These are phyloP conservation scores for Ceratotherium simum DNA, from an alignment of 2,113 vertebrate genomes.

Conservation along the genomic window DNA sequence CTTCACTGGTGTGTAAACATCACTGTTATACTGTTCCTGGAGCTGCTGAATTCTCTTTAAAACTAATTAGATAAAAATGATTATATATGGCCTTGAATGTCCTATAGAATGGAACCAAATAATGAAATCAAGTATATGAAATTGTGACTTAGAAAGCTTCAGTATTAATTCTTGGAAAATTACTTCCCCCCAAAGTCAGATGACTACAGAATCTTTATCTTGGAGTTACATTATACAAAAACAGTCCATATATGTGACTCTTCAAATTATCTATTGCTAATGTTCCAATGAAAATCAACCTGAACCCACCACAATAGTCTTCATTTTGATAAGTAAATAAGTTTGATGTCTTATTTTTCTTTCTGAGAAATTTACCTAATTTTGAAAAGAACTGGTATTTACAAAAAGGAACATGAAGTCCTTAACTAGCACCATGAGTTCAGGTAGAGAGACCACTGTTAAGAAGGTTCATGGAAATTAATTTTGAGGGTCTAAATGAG, in stretches of 20 bases:
- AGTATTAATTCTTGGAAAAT: conserved; percentile 2
- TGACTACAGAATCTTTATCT: neutral
- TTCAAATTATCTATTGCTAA: neutral
- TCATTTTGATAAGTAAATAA: conserved; percentile 8
- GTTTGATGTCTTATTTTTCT: neutral
- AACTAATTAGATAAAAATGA: conserved; percentile 19
- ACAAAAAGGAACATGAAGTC: neutral
- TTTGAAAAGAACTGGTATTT: conserved; percentile 49
- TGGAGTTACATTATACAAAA: neutral
- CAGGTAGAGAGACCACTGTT: neutral
- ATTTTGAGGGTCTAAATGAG: neutral
- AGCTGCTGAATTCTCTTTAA: neutral
- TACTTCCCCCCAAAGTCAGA: neutral
- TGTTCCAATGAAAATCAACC: conserved; percentile 30
- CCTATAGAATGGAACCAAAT: neutral
- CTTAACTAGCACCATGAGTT: neutral
- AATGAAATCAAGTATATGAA: neutral
- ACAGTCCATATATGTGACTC: neutral
- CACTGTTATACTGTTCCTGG: neutral
- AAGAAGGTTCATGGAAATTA: neutral
- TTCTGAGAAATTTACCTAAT: conserved; percentile 13
- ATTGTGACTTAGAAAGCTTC: neutral
- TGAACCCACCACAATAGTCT: neutral
- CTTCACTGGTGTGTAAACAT: neutral
- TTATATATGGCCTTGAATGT: neutral